Percentiles rank a stretch among this genome's conserved stretches.
phyloP scores from a whole-genome alignment of 2,113 vertebrate species.

The Coracopsis vasa region DNA sequence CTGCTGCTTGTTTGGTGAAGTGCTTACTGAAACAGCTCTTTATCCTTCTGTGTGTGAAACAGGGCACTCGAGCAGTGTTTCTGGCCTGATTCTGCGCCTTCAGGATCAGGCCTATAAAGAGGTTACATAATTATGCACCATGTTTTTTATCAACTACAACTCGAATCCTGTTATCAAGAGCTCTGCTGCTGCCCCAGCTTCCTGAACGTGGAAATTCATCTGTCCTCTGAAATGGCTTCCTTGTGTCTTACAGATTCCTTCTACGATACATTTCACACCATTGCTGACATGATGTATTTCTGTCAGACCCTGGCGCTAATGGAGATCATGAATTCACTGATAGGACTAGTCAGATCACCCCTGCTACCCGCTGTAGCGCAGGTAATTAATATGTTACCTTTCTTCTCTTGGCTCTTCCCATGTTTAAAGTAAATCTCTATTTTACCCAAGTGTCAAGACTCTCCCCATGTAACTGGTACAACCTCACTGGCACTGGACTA shows the following conservation, averaged over 20 bases:
- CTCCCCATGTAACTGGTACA: background rate
- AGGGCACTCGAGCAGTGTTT: background rate
- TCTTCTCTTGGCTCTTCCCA: background rate
- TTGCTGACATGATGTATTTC: constrained; percentile 93
- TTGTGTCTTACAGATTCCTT: constrained; percentile 83
- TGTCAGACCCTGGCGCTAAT: constrained; percentile 88
- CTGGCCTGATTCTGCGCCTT: background rate
- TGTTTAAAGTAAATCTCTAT: background rate
- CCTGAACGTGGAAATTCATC: background rate
- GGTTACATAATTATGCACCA: background rate
- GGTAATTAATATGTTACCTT: constrained; percentile 73
- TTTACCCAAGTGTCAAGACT: background rate
- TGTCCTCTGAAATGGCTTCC: background rate
- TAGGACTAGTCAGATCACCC: constrained; percentile 84
- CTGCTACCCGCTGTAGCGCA: constrained; percentile 84
- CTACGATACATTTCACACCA: constrained; percentile 90
- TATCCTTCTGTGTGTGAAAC: background rate
- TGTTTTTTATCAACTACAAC: background rate
- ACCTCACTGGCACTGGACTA: background rate
- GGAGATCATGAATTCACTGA: constrained; percentile 87
- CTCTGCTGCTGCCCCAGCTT: background rate
- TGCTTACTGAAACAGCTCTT: background rate
- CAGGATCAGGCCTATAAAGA: background rate
- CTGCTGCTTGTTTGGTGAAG: background rate
- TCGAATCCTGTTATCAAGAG: background rate